Evolutionary conservation across 2,888 invertebrate genomes (phyloP).

Genomic region (Hyposoter dolosus): DNA sequence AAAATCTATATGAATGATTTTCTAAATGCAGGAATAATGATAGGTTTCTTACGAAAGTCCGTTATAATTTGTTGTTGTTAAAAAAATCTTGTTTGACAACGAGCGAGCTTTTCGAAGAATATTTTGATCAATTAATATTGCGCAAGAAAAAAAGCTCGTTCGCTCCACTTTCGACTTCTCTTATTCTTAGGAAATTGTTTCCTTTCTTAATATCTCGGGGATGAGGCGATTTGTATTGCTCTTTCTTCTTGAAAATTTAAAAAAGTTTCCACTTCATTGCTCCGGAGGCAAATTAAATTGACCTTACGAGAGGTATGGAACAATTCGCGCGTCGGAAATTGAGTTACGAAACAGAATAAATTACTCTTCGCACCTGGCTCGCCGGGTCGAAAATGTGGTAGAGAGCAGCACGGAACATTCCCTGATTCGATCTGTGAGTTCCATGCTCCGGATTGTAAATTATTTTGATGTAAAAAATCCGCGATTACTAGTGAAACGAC

Average conservation of each 20-base stretch:
- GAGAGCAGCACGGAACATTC: slow-evolving; percentile 2
- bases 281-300: not conserved
- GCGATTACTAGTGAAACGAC: slow-evolving; percentile 10
- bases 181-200: not conserved
- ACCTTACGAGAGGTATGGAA: slow-evolving; percentile 4
- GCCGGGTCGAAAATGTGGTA: not conserved
- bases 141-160: not conserved
- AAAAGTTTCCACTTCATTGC: slow-evolving; percentile 14
- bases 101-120: not conserved
- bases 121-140: too few species aligned
- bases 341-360: slow-evolving; percentile 9
- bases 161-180: not conserved
- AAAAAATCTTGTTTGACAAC: not conserved
- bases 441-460: not conserved
- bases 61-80: not conserved
- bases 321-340: not conserved
- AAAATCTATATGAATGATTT: not conserved
- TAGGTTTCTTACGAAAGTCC: not conserved
- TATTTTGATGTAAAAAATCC: not conserved
- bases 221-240: not conserved
- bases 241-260: not conserved
- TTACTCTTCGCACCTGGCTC: slow-evolving; percentile 9
- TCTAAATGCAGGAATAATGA: not conserved
- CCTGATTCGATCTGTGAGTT: not conserved
- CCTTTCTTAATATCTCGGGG: not conserved